phyloP scores from a whole-genome alignment of 2,797 vertebrate genomes.

The Xiphorhynchus erythropygius region DNA sequence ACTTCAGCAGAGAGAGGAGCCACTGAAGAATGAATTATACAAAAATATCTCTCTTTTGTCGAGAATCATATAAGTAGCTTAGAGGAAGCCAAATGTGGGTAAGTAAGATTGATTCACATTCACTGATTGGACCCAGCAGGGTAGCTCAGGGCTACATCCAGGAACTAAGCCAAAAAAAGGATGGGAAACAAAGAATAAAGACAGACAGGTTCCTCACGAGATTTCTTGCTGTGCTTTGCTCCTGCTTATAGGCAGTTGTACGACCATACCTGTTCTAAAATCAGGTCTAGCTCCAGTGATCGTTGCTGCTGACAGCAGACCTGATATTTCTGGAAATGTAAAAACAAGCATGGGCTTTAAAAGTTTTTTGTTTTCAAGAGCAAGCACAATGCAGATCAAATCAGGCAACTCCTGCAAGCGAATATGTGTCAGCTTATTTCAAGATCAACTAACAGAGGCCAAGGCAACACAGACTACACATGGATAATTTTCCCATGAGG shows the following conservation, averaged over 20 bases:
- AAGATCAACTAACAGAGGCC: not conserved
- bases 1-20: not conserved
- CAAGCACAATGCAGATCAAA: not conserved
- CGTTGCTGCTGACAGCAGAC: not conserved
- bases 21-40: not conserved
- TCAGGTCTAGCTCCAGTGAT: not conserved
- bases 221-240: not conserved
- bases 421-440: not conserved
- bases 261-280: not conserved
- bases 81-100: not conserved
- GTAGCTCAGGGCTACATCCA: not conserved
- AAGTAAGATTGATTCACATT: not conserved
- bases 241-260: accelerated
- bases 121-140: not conserved
- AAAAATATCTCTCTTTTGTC: not conserved
- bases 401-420: not conserved
- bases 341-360: not conserved
- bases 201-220: not conserved
- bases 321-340: not conserved
- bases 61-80: not conserved
- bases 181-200: not conserved
- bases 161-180: not conserved
- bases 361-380: not conserved
- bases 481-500: not conserved
- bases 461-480: not conserved